Evolutionary conservation across 2,888 invertebrate species (phyloP).

Genomic region (Zootermopsis nevadensis): DNA sequence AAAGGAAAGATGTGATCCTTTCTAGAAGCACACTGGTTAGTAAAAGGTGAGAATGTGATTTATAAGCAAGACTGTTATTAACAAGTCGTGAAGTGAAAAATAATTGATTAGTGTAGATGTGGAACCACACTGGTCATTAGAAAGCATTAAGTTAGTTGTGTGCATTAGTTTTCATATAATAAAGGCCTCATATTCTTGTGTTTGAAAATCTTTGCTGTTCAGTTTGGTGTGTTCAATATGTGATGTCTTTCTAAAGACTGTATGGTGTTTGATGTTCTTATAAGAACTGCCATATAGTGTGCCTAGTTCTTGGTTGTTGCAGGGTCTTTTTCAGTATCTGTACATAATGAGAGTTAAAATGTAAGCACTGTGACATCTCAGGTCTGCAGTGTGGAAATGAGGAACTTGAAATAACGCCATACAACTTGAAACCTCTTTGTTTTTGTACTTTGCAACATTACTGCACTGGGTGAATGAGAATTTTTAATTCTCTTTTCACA

Average conservation of each 20-base stretch:
- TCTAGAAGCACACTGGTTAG: constrained; percentile 6
- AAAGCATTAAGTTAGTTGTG: background rate
- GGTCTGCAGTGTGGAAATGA: background rate
- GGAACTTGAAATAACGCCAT: background rate
- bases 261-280: background rate
- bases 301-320: background rate
- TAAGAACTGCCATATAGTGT: background rate
- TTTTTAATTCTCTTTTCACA: too few species aligned
- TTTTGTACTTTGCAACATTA: background rate
- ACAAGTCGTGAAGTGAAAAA: background rate
- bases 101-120: background rate
- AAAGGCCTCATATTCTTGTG: background rate
- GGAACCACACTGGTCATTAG: background rate
- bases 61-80: constrained; percentile 22
- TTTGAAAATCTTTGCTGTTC: constrained; percentile 13
- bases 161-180: background rate
- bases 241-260: background rate
- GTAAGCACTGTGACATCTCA: background rate
- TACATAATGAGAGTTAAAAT: background rate
- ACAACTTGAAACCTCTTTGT: background rate
- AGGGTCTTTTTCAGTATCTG: background rate
- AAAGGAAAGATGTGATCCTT: constrained; percentile 2
- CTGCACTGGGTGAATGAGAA: too few species aligned
- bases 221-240: constrained; percentile 1
- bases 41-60: background rate